Base-by-base conservation (phyloP, 2,797 vertebrate species). In the Ptychadena robeensis region DNA sequence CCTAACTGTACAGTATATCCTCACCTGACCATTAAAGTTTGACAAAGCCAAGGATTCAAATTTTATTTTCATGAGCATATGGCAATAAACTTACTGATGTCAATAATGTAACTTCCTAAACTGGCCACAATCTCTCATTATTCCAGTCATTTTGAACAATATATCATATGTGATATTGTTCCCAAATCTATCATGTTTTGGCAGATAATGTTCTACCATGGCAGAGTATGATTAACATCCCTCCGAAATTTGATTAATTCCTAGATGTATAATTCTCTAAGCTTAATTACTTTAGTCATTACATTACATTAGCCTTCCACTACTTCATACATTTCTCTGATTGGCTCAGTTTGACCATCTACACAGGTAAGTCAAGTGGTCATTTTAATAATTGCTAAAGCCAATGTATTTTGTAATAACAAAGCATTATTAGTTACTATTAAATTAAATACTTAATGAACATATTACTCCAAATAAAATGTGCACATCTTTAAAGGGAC, bases 141-240 rank as follows among this genome's bases (percentile, higher is more conserved):
- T 53, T 15, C 44, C 44, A 53, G 44, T 8, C 44, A 22, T 1
- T 18, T 53, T 53, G 18, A 53, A 15, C 22, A 18, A 53, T 22
- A 22, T 53, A 53, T 53, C 22, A 1, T 53, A 53, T 4, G 22
- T 65, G 2, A n/a, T 92, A 92, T 89, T 92, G 92, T 91, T 93
- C 91, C 91, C 91, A 89, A 93, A 93, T 93, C 93, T 94, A 93
- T 93, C 92, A 91, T 89, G 87, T 88, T 92, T 88, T 83, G 72
- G 90, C 18, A 53, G 7, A 53, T 18, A 53, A 53, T 18, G 15
- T 11, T 53, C 15, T 22, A 53, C 3, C 18, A 22, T 22, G 44
- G 18, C 44, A n/a, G 6, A 53, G 44, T 53, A 53, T 53, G 44
- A 53, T 53, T 53, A 53, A 53, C 44, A 53, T 53, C 18, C 18